Percentiles rank a stretch among this genome's conserved stretches.
phyloP scores from a whole-genome alignment of 2,113 vertebrate species.

The Clinocottus analis region DNA sequence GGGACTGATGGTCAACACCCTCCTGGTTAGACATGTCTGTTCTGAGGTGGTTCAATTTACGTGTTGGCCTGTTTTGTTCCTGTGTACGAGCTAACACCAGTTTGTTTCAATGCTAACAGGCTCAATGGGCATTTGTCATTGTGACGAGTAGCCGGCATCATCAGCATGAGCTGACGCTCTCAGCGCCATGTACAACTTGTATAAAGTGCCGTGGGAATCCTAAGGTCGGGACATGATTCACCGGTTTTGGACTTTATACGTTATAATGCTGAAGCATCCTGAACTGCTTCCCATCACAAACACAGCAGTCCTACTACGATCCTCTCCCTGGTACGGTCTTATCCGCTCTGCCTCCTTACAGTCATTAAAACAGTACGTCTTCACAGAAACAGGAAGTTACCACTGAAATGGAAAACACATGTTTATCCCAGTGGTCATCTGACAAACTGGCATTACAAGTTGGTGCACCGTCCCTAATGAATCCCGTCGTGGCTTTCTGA shows the following conservation, averaged over 20 bases:
- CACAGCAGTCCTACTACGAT: background rate
- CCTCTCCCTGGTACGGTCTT: background rate
- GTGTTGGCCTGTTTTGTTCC: no score
- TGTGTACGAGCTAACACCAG: no score
- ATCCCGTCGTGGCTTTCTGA: background rate
- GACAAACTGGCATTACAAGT: conserved; percentile 9
- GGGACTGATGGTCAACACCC: background rate
- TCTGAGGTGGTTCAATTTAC: no score
- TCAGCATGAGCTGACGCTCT: no score
- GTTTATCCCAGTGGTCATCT: background rate
- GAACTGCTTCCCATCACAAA: background rate
- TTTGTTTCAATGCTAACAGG: no score
- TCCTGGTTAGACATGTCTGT: background rate
- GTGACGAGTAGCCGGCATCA: no score
- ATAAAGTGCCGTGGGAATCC: no score
- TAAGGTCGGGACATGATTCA: no score
- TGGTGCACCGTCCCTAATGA: background rate
- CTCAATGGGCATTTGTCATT: background rate
- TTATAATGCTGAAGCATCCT: background rate
- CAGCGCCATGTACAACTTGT: no score
- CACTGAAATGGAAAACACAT: background rate
- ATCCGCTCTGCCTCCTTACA: background rate
- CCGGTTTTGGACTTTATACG: no score
- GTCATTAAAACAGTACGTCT: background rate
- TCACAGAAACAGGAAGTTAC: background rate